These are phyloP conservation scores for Pyrgilauda ruficollis DNA, from an alignment of 2,113 vertebrate genomes.

Conservation along the genomic window DNA sequence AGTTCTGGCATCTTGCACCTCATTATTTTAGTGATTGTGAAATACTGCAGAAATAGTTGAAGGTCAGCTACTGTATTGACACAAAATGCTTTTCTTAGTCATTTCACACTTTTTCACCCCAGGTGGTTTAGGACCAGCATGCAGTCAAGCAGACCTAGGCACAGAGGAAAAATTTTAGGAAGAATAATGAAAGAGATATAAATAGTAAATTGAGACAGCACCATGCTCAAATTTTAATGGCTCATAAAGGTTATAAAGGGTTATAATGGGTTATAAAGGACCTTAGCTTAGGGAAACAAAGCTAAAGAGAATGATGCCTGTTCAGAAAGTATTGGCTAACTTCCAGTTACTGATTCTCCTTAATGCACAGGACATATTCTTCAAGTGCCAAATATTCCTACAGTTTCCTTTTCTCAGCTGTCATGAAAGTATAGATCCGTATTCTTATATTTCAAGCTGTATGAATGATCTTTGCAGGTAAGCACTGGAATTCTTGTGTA, in stretches of 20 bases:
- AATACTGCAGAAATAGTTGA: background rate
- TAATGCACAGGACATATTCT: conserved; percentile 84
- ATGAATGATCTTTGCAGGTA: conserved; percentile 97
- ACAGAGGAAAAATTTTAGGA: background rate
- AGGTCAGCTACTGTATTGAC: background rate
- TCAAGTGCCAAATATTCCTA: conserved; percentile 94
- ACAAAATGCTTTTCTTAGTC: background rate
- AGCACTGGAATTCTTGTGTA: conserved; percentile 63
- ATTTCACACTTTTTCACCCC: background rate
- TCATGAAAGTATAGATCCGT: conserved; percentile 94
- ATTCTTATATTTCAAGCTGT: conserved; percentile 96
- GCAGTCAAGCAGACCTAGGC: background rate
- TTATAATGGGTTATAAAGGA: background rate
- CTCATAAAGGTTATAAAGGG: too few species aligned
- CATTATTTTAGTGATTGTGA: background rate
- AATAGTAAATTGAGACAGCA: background rate
- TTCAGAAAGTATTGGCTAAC: background rate
- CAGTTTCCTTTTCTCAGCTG: conserved; percentile 97
- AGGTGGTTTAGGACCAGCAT: background rate
- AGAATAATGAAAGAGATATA: background rate
- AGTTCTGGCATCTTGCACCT: background rate
- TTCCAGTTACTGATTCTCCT: background rate
- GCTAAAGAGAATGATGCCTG: background rate
- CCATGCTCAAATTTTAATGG: background rate
- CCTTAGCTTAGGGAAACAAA: background rate